phyloP scores from a whole-genome alignment of 2,113 vertebrate species.

The Carettochelys insculpta region DNA sequence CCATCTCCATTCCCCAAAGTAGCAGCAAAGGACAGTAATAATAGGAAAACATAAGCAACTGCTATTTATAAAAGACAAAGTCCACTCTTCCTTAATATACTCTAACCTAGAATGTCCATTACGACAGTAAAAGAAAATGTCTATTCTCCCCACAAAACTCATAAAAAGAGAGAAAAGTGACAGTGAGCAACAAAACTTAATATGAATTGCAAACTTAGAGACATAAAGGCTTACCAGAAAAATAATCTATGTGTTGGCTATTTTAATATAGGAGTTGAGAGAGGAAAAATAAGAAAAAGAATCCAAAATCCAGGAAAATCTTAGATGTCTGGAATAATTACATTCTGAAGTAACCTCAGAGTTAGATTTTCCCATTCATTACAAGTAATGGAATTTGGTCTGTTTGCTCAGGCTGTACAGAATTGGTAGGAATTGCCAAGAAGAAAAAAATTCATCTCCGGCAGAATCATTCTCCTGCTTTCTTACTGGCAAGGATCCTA shows the following conservation, averaged over 20 bases:
- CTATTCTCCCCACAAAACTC: not conserved
- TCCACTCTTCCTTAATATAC: not conserved
- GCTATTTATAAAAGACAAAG: not conserved
- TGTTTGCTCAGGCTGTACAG: not conserved
- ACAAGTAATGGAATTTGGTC: not conserved
- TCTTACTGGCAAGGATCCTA: not conserved
- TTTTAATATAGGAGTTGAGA: not conserved
- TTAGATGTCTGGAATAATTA: not conserved
- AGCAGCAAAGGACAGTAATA: not conserved
- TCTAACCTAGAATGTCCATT: not conserved
- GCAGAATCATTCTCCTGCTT: not conserved
- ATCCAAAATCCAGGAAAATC: not conserved
- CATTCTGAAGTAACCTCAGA: not conserved
- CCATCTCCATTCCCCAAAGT: not conserved
- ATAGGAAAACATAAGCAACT: not conserved
- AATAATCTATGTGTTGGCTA: not conserved
- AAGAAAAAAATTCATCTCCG: not conserved
- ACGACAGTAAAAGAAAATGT: not conserved
- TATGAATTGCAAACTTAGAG: not conserved
- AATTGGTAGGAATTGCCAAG: not conserved
- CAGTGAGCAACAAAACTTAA: not conserved
- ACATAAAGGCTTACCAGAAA: not conserved
- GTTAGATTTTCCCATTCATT: not conserved
- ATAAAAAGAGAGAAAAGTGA: not conserved
- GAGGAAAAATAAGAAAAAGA: not conserved